Evolutionary conservation across 2,113 vertebrate genomes (phyloP).

Genomic region (Mustela nigripes): DNA sequence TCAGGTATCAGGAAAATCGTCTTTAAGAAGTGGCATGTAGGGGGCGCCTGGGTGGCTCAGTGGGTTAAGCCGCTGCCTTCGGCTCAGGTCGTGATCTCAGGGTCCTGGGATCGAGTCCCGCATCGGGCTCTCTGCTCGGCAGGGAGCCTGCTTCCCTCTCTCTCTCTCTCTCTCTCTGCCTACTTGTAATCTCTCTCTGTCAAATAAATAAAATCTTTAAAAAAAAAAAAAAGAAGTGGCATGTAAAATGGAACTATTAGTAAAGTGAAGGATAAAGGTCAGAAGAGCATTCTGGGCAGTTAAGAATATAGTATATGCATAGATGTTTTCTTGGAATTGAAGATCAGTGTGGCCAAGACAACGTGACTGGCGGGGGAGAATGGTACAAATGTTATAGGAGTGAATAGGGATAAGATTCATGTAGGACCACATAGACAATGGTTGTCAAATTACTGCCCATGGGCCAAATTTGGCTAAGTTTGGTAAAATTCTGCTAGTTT

Average conservation of each 20-base stretch:
- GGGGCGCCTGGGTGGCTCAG: too few relatives aligned
- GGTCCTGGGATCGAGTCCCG: too few relatives aligned
- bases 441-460: background rate
- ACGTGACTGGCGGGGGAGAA: background rate
- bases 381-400: background rate
- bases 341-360: background rate
- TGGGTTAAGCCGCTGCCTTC: too few relatives aligned
- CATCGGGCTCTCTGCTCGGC: too few relatives aligned
- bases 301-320: background rate
- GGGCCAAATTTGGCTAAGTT: background rate
- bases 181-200: too few relatives aligned
- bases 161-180: too few relatives aligned
- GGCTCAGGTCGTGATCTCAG: too few relatives aligned
- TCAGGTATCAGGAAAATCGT: background rate
- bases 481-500: background rate
- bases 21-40: background rate
- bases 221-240: too few relatives aligned
- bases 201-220: too few relatives aligned
- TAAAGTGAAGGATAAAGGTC: background rate
- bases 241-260: background rate
- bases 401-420: background rate
- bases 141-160: too few relatives aligned
- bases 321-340: background rate
- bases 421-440: background rate
- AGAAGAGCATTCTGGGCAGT: background rate